Conservation (phyloP, 92 coral and sea anemone species). For the Galaxea fascicularis region DNA sequence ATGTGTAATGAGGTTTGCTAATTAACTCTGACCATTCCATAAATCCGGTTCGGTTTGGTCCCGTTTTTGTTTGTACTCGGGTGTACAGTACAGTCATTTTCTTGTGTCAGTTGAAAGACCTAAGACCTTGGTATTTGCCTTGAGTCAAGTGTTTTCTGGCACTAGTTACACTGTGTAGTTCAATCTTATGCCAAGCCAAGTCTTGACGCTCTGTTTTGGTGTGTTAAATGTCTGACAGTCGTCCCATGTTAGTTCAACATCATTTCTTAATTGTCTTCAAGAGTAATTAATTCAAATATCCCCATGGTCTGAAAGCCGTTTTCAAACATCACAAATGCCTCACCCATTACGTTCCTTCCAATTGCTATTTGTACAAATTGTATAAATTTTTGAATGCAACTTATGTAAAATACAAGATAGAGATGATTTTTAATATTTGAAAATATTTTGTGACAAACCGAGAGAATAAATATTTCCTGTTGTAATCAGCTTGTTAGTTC, state of each 20-base stretch:
- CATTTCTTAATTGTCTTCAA: background rate
- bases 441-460: slow-evolving; percentile 35
- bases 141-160: background rate
- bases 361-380: slow-evolving; percentile 46
- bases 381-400: slow-evolving; percentile 32
- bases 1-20: background rate
- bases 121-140: background rate
- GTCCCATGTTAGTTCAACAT: background rate
- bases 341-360: slow-evolving; percentile 19
- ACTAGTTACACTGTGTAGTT: no score
- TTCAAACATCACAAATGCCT: background rate
- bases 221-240: background rate
- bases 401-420: slow-evolving; percentile 49
- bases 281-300: background rate
- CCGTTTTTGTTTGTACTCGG: background rate
- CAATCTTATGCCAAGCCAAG: background rate
- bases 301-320: background rate
- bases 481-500: background rate
- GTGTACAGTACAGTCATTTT: background rate
- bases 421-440: slow-evolving; percentile 32
- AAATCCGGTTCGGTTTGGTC: no score
- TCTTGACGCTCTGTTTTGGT: slow-evolving; percentile 11
- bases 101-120: no score
- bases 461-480: slow-evolving; percentile 37
- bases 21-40: background rate